Evolutionary conservation across 1,140 invertebrate species (phyloP).

Genomic region (Drosophila varians): DNA sequence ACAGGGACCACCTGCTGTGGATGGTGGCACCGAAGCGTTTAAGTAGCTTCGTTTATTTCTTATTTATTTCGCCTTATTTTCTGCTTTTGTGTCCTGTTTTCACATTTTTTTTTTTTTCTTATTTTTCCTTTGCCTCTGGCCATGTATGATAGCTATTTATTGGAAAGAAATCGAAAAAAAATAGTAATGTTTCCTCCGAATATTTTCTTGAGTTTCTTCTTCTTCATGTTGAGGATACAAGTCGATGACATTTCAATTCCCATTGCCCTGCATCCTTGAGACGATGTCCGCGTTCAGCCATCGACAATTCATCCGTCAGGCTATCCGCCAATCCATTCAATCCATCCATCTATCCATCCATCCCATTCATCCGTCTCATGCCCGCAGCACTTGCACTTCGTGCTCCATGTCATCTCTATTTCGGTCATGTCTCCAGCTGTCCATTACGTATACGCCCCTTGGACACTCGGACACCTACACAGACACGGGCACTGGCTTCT

Average conservation of each 20-base stretch:
- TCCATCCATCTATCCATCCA: not conserved
- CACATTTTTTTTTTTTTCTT: not conserved
- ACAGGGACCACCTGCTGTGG: slow-evolving; percentile 48
- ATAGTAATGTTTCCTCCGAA: not conserved
- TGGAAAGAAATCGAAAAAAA: not conserved
- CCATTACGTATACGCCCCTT: slow-evolving; percentile 61
- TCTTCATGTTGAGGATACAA: too few species aligned
- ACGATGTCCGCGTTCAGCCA: slow-evolving; percentile 2
- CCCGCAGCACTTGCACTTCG: slow-evolving; percentile 4
- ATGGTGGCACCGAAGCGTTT: slow-evolving; percentile 52
- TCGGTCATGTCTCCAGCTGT: slow-evolving; percentile 48
- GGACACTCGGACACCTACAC: slow-evolving; percentile 5
- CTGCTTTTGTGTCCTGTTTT: not conserved
- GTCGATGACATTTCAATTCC: slow-evolving; percentile 12
- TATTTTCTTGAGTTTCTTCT: too few species aligned
- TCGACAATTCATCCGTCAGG: not conserved
- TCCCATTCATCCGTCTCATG: not conserved
- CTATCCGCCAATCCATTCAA: not conserved
- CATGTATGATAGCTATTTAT: not conserved
- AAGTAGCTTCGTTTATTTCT: slow-evolving; percentile 59
- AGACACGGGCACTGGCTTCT: not conserved
- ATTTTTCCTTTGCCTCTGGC: not conserved
- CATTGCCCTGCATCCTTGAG: not conserved
- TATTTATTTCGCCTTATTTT: slow-evolving; percentile 44
- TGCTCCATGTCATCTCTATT: slow-evolving; percentile 54